These are phyloP conservation scores for Mythimna pallens DNA, from an alignment of 2,888 invertebrate species.

Conservation along the genomic window DNA sequence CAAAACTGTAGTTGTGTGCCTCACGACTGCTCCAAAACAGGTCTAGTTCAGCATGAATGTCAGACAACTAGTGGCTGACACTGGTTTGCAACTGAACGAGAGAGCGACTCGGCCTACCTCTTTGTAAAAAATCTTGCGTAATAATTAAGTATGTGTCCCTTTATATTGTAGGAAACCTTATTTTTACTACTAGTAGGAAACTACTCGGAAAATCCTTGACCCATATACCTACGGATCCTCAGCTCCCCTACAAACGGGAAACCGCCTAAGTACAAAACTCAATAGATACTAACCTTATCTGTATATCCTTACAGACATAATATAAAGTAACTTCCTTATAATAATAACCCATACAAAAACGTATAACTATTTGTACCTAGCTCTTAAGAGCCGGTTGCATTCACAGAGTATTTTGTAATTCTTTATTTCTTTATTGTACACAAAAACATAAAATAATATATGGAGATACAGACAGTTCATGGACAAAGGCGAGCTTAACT, in stretches of 20 bases:
- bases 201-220: constrained; percentile 34
- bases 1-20: no score
- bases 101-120: background rate
- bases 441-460: no score
- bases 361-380: background rate
- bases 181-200: background rate
- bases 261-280: background rate
- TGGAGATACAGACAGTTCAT: no score
- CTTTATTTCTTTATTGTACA: no score
- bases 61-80: no score
- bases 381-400: background rate
- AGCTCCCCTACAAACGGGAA: background rate
- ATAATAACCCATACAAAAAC: constrained; percentile 5
- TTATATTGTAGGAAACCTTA: background rate
- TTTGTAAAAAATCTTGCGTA: background rate
- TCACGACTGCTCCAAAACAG: no score
- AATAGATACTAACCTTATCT: constrained; percentile 15
- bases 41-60: no score
- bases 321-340: constrained; percentile 6
- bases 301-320: constrained; percentile 3
- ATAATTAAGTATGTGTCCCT: background rate
- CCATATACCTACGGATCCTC: constrained; percentile 17
- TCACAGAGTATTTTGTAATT: no score
- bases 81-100: no score
- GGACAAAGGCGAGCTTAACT: no score